These are phyloP conservation scores for Matsumurasca onukii DNA, from an alignment of 1,140 invertebrate genomes.

Conservation along the genomic window DNA sequence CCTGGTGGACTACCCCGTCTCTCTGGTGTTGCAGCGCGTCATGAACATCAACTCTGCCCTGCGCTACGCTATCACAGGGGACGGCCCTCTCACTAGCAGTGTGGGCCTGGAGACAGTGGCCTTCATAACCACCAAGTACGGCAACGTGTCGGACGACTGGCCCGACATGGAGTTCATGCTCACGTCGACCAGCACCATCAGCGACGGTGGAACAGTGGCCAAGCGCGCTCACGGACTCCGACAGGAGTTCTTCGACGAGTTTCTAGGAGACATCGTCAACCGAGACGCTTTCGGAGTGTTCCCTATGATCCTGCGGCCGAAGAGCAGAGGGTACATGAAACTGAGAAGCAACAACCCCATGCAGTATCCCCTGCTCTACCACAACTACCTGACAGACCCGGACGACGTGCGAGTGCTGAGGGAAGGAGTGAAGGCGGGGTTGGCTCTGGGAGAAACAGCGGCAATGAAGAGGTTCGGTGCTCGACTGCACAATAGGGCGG, in stretches of 20 bases:
- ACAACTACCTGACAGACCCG: constrained; percentile 84
- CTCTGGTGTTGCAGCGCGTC: constrained; percentile 70
- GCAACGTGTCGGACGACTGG: constrained; percentile 80
- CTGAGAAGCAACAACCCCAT: constrained; percentile 76
- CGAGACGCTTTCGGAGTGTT: constrained; percentile 76
- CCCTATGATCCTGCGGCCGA: constrained; percentile 84
- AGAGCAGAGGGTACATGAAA: constrained; percentile 77
- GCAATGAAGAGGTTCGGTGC: constrained; percentile 64
- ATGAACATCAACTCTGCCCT: constrained; percentile 76
- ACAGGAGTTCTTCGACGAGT: constrained; percentile 75
- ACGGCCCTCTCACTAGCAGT: constrained; percentile 79
- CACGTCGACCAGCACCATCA: constrained; percentile 74
- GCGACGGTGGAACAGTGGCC: constrained; percentile 67
- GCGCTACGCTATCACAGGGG: constrained; percentile 72
- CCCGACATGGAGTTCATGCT: constrained; percentile 90
- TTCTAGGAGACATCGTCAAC: constrained; percentile 66
- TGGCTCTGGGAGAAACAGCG: constrained; percentile 65
- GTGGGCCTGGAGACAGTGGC: constrained; percentile 81
- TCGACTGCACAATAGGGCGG: constrained; percentile 64
- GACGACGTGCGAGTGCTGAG: constrained; percentile 75
- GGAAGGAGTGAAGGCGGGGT: constrained; percentile 81
- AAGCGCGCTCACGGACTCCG: constrained; percentile 76
- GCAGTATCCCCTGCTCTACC: constrained; percentile 82
- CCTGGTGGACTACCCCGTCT: constrained; percentile 74
- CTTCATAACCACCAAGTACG: constrained; percentile 85